Base-by-base conservation (phyloP, 2,888 invertebrate genomes). In the Eupithecia abbreviata region DNA sequence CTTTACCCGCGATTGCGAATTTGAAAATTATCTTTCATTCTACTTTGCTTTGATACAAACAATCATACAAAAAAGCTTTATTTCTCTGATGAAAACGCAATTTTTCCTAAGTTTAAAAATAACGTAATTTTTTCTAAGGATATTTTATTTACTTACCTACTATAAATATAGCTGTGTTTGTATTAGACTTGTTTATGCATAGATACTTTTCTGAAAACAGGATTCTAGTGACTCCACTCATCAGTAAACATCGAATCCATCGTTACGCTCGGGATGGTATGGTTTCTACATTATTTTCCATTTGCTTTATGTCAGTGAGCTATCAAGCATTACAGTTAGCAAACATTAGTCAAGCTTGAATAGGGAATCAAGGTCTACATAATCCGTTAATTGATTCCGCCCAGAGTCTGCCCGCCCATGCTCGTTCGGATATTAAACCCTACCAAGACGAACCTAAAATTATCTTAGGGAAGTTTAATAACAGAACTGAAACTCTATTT, bases 301-400 rank as follows among this genome's bases (percentile, higher is more conserved):
- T 58, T 41, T 9, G 41, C 42, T n/a, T 15, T 15, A 66, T 42
- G 5, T 13, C 15, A 66, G 42, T 66, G 18, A 18, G 58, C 18
- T 58, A 10, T 42, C 62, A 5, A 55, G 42, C 13, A 7, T 66
- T 43, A 15, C 51, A 71, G 65, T 71, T 75, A 68, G 62, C 78
- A 73, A 73, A 74, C 78, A 78, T 70, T 68, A 72, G 67, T 72
- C 74, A 65, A 58, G 79, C 75, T 76, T 80, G 79, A 80, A 78
- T 80, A 80, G 67, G 30, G 69, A 70, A 80, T 78, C 74, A 73
- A 80, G 72, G 67, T 72, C 75, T 77, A 72, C 75, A 67, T 78
- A 78, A 79, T 79, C 75, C 75, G 73, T 58, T 79, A 79, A 82
- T 79, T 77, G 79, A 79, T 77, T 77, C 78, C 78, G 70, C 73